Conservation (phyloP, 2,113 vertebrate species). For the Hoplias malabaricus region DNA sequence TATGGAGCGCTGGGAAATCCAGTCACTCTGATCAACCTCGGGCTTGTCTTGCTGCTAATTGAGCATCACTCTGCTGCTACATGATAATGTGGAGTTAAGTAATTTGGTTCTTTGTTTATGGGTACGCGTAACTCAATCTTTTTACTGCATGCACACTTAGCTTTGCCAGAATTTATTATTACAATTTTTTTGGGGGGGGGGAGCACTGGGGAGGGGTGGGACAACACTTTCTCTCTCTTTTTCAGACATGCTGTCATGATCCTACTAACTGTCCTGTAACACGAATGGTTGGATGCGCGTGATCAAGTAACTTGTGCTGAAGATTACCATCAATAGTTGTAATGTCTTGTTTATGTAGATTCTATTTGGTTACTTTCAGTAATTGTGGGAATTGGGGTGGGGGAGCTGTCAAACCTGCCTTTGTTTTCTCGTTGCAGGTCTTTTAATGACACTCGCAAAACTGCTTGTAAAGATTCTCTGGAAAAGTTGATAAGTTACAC, state of each 20-base stretch:
- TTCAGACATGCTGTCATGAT: slow-evolving; percentile 66
- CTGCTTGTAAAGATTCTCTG: slow-evolving; percentile 4
- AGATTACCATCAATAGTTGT: slow-evolving; percentile 17
- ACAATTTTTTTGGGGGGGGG: slow-evolving; percentile 45
- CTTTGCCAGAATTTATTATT: slow-evolving; percentile 63
- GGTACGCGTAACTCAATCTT: slow-evolving; percentile 63
- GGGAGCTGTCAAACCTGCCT: slow-evolving; percentile 61
- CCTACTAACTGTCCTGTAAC: slow-evolving; percentile 56
- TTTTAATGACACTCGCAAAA: background rate
- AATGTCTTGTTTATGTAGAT: slow-evolving; percentile 37
- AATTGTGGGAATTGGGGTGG: slow-evolving; percentile 7
- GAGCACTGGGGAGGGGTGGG: slow-evolving; percentile 43
- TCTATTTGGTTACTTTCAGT: slow-evolving; percentile 10
- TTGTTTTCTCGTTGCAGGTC: slow-evolving; percentile 37
- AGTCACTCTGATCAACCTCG: slow-evolving; percentile 74
- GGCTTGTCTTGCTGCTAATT: slow-evolving; percentile 74
- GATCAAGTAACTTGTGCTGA: background rate
- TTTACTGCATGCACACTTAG: slow-evolving; percentile 71
- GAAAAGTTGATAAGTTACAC: slow-evolving; percentile 36
- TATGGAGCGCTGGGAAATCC: slow-evolving; percentile 74
- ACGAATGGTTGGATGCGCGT: slow-evolving; percentile 55
- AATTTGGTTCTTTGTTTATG: slow-evolving; percentile 67
- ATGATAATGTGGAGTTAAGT: slow-evolving; percentile 76
- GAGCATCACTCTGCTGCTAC: slow-evolving; percentile 72
- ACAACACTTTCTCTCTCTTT: slow-evolving; percentile 67